These are phyloP conservation scores for Karalla daura DNA, from an alignment of 2,797 vertebrate genomes.

Conservation along the genomic window DNA sequence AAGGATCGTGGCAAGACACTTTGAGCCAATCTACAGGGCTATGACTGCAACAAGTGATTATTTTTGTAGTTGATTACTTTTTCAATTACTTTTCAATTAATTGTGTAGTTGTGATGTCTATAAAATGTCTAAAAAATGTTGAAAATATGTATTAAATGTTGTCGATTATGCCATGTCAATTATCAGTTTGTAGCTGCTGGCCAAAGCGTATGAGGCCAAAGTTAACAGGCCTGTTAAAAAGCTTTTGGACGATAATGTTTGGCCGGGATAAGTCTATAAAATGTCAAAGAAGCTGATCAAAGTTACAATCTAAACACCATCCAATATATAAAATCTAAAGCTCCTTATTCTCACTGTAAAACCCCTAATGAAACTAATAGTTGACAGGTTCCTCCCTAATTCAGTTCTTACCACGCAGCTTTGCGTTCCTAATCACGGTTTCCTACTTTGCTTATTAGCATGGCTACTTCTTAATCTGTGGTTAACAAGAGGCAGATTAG, in stretches of 20 bases:
- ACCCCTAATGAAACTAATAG: not conserved
- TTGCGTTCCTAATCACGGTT: constrained; percentile 35
- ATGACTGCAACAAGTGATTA: too few species aligned
- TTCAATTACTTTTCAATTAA: too few species aligned
- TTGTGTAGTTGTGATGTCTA: too few species aligned
- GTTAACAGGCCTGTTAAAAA: not conserved
- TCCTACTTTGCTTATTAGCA: constrained; percentile 31
- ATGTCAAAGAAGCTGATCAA: not conserved
- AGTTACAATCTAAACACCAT: not conserved
- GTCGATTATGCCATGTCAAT: too few species aligned
- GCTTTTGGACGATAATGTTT: not conserved
- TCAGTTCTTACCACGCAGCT: too few species aligned
- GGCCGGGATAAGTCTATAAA: not conserved
- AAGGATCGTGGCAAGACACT: too few species aligned
- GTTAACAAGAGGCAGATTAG: constrained; percentile 57
- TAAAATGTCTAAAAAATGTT: too few species aligned
- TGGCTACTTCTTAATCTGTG: constrained; percentile 40
- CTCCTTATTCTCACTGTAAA: not conserved
- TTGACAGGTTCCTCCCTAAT: not conserved
- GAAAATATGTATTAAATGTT: too few species aligned
- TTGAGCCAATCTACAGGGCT: too few species aligned
- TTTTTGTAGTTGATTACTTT: too few species aligned
- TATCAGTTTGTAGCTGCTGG: too few species aligned
- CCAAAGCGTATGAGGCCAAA: not conserved
- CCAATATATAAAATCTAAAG: not conserved